A percentile compares a stretch with the other conserved stretches of the same genome.
phyloP scores from a whole-genome alignment of 2,113 vertebrate genomes.

The Hippolais icterina region DNA sequence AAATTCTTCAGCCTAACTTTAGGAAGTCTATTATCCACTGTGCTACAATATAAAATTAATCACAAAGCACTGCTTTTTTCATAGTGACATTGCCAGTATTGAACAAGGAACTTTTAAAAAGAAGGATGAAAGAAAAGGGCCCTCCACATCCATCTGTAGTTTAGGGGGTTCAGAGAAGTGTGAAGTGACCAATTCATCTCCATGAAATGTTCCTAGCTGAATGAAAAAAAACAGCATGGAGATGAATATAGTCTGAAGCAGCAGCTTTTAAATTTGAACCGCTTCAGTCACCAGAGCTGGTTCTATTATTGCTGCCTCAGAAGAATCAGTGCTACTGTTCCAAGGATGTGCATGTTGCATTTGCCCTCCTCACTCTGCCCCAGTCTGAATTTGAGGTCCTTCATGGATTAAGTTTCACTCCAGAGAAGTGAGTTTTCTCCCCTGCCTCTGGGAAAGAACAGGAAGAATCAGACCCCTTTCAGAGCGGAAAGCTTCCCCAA shows the following conservation, averaged over 20 bases:
- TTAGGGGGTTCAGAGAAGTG: conserved; percentile 39
- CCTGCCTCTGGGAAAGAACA: not conserved
- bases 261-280: not conserved
- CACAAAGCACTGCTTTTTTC: not conserved
- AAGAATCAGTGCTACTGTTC: not conserved
- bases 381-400: not conserved
- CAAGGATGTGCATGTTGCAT: not conserved
- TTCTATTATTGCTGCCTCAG: not conserved
- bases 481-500: not conserved
- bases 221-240: not conserved
- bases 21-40: not conserved
- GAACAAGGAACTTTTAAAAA: not conserved
- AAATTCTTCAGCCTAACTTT: not conserved
- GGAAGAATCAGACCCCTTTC: rapidly evolving
- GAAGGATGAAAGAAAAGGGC: not conserved
- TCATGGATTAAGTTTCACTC: not conserved
- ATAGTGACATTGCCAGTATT: not conserved
- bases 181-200: not conserved
- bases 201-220: conserved; percentile 11
- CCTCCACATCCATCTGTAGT: not conserved
- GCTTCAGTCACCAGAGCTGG: not conserved
- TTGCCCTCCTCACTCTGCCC: rapidly evolving
- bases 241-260: conserved; percentile 2
- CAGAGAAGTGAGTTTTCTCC: not conserved
- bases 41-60: not conserved